Evolutionary conservation across 2,797 vertebrate species (phyloP).

Genomic region (Crypturellus tataupa): DNA sequence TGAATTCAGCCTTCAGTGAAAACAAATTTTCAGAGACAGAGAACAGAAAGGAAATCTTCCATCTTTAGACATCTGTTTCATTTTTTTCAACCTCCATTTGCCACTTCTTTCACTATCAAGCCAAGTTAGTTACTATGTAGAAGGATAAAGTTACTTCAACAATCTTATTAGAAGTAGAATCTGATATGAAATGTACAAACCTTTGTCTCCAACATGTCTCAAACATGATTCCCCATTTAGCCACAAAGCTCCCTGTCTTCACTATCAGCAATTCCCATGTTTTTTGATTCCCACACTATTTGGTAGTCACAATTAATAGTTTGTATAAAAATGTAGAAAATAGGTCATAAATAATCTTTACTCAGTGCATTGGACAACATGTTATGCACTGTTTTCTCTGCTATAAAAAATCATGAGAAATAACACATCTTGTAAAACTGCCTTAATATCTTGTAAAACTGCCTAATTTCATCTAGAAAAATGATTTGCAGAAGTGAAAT

Average conservation of each 20-base stretch:
- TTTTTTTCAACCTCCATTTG: background rate
- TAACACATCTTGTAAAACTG: background rate
- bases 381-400: background rate
- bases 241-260: background rate
- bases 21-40: background rate
- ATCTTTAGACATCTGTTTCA: background rate
- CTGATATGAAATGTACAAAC: background rate
- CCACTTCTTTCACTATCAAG: background rate
- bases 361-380: background rate
- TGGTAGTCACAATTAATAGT: background rate
- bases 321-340: background rate
- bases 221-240: background rate
- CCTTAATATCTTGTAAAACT: background rate
- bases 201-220: background rate
- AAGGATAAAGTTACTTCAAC: background rate
- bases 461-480: background rate
- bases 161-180: background rate
- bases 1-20: background rate
- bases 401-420: constrained; percentile 4
- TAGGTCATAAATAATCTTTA: background rate
- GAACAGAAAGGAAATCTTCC: background rate
- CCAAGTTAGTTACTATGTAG: background rate
- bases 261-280: background rate
- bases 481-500: background rate
- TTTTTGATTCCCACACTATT: background rate